Percentiles rank a stretch among this genome's conserved stretches.
phyloP scores from a whole-genome alignment of 2,113 vertebrate genomes.

The Panthera uncia region DNA sequence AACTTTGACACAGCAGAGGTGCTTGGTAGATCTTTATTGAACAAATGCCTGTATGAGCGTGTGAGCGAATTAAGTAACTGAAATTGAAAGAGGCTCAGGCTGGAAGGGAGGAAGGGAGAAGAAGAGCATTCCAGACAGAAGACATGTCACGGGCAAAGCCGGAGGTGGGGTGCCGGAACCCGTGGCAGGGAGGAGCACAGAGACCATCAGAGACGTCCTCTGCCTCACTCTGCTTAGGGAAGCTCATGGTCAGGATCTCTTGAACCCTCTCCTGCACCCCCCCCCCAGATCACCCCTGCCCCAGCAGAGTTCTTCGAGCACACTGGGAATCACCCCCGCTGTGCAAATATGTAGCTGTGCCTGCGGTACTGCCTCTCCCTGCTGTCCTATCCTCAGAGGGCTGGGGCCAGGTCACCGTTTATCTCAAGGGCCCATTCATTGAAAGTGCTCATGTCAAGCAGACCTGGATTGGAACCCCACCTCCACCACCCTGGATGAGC shows the following conservation, averaged over 20 bases:
- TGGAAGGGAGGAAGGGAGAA: neutral
- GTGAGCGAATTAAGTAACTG: neutral
- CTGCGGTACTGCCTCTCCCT: accelerated
- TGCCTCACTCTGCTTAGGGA: neutral
- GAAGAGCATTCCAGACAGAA: neutral
- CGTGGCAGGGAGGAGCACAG: accelerated
- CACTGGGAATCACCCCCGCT: neutral
- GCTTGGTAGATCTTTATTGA: neutral
- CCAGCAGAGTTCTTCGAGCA: neutral
- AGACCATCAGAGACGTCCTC: neutral
- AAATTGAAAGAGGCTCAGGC: neutral
- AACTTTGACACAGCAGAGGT: neutral
- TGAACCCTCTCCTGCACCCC: accelerated
- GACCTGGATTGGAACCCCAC: neutral
- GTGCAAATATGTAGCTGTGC: neutral
- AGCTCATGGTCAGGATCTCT: neutral
- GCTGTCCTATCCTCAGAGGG: neutral
- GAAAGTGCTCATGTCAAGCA: neutral
- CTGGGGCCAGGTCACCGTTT: neutral
- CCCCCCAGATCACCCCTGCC: neutral
- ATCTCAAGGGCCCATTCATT: neutral
- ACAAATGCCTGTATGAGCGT: neutral
- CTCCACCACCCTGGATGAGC: neutral
- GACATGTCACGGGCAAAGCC: neutral
- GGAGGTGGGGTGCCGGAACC: neutral